Base-by-base conservation (phyloP, 92 coral and sea anemone genomes). In the Paramuricea clavata region DNA sequence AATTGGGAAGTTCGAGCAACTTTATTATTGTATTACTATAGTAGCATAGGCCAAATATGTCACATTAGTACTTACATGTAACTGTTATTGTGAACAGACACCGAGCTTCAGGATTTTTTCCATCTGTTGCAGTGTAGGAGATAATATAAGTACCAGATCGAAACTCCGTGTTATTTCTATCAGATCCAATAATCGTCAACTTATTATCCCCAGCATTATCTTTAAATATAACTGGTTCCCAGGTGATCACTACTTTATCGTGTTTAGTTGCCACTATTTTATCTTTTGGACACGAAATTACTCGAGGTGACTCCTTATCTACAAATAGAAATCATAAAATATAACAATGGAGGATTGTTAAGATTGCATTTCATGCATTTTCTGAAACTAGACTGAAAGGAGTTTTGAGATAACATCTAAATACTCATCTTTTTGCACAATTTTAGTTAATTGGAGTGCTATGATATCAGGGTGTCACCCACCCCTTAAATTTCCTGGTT, bases 261-360 rank as follows among this genome's bases (percentile, higher is more conserved):
- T 27, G 34, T 17, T 60, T 62, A 30, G 86, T 47, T 49, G 91
- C 89, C 52, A 85, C 70, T 9, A 89, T 69, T 69, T 92, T 95
- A 61, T 82, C 88, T 83, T 94, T 94, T 13, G 88, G 90, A 23
- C 98, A 97, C 60, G 98, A 94, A 73, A 87, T 89, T 33, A 92
- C 71, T 78, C 68, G 72, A 49, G 98, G 98, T 8, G 90, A 86
- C 43, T 95, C 98, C 59, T 89, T 88, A 67, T 95, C 98, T 95
- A 78, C 15, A 32, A 49, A 80, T 27, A 12, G 17, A 23, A 41
- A 49, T 12, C 15, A 62, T 22, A 52, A 25, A 50, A 52, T 15
- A 60, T 9, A 11, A 9, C 17, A 57, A 9, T 34, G 8, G 42
- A 35, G 21, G 77, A 64, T 11, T 26, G 17, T 11, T 2, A 83